phyloP scores from a whole-genome alignment of 1,140 invertebrate species.

The Papilio polyxenes region DNA sequence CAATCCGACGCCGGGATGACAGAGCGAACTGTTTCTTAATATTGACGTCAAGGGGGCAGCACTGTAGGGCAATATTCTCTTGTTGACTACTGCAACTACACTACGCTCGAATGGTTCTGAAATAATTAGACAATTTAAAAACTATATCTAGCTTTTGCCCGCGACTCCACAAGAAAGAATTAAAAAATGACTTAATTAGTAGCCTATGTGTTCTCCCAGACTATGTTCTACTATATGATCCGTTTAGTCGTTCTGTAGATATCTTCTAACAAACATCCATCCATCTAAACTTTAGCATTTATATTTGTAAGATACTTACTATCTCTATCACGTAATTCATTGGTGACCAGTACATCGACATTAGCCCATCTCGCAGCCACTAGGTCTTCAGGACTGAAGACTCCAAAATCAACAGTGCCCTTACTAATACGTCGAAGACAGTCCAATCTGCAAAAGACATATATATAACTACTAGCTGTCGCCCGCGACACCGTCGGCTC shows the following conservation, averaged over 20 bases:
- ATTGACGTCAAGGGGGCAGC: slow-evolving; percentile 75
- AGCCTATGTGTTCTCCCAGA: too few species aligned
- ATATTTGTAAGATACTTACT: slow-evolving; percentile 61
- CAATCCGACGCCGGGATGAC: slow-evolving; percentile 83
- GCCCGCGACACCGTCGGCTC: too few species aligned
- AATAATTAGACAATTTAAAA: slow-evolving; percentile 47
- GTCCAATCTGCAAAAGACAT: slow-evolving; percentile 82
- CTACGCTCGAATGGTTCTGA: slow-evolving; percentile 83
- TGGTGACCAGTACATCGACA: slow-evolving; percentile 85
- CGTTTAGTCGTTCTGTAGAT: too few species aligned
- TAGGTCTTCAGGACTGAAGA: slow-evolving; percentile 90
- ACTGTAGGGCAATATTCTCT: slow-evolving; percentile 70
- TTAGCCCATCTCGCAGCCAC: slow-evolving; percentile 86
- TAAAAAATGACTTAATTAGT: too few species aligned
- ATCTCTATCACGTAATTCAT: slow-evolving; percentile 82
- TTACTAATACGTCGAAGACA: slow-evolving; percentile 88
- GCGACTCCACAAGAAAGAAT: too few species aligned
- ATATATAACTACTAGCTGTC: slow-evolving; percentile 34
- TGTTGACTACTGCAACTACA: slow-evolving; percentile 86
- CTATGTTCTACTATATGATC: too few species aligned
- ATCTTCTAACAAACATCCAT: too few species aligned
- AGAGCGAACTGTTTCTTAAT: slow-evolving; percentile 85
- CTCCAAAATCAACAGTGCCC: slow-evolving; percentile 89
- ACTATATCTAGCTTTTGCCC: neutral
- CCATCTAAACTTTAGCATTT: too few species aligned